These are phyloP conservation scores for Elephas maximus DNA, from an alignment of 2,113 vertebrate genomes.

Conservation along the genomic window DNA sequence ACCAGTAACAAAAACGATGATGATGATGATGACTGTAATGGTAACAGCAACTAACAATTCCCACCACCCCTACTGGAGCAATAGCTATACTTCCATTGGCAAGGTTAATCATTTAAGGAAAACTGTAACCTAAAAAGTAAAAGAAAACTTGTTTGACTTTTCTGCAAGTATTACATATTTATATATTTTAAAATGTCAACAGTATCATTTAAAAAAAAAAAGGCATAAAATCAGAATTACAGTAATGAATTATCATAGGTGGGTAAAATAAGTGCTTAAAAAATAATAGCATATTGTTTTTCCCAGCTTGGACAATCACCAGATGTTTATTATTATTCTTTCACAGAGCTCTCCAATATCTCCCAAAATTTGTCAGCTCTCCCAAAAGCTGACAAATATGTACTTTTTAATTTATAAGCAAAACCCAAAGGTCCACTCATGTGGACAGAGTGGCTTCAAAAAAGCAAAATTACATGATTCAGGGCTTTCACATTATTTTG, in stretches of 20 bases:
- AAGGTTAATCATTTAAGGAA: neutral
- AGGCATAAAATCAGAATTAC: slow-evolving; percentile 13
- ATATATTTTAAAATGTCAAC: no score
- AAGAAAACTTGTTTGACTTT: neutral
- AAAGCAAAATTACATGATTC: slow-evolving; percentile 25
- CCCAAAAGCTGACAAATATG: neutral
- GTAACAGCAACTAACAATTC: neutral
- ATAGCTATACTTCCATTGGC: neutral
- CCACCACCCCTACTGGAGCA: neutral
- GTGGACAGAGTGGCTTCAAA: neutral
- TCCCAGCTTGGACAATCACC: neutral
- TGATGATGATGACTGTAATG: neutral
- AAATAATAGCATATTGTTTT: slow-evolving; percentile 13
- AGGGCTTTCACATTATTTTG: neutral
- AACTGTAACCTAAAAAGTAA: neutral
- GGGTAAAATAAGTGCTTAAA: neutral
- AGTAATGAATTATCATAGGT: neutral
- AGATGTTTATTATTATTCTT: neutral
- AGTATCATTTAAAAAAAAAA: neutral
- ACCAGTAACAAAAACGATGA: neutral
- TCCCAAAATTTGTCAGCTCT: neutral
- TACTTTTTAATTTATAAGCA: neutral
- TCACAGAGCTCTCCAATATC: neutral
- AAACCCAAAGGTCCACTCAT: neutral
- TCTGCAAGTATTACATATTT: slow-evolving; percentile 12